Evolutionary conservation across 2,797 vertebrate species (phyloP), one percentile per base, ranked within the genome.

Genomic region (Pachyuromys duprasi): DNA sequence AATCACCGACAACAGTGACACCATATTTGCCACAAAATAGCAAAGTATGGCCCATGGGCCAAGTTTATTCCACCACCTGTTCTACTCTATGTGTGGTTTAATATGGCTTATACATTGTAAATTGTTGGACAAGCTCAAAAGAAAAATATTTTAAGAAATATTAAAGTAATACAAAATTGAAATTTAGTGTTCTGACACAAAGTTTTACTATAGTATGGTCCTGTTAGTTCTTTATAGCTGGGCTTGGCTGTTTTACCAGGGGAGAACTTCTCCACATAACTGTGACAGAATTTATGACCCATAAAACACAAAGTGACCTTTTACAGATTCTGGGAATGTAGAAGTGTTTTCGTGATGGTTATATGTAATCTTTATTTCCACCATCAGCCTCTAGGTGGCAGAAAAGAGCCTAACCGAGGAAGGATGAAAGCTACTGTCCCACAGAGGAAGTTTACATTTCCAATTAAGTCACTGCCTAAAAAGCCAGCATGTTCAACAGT

Each of bases 321-420:
- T 45, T 75, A 86, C 3, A 80, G 55, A 92, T 33, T 17, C 65
- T 28, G 2, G 20, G 70, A 36, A 55, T 11, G 33, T 31, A 2
- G 1, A 31, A 26, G 18, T 8, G 12, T 28, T 70, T 80, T 69
- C 49, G 22, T 84, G 36, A 36, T 39, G 8, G 36, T 12, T 60
- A 2, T 70, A 55, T 55, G 33, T 31, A 57, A 76, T 89, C 74
- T 72, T 39, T 87, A 89, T 55, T 92, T 93, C 49, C 2, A 60
- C 0, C 0, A 4, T 20, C 78, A 45, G 97, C 97, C 98, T 96
- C 94, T 98, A 98, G 98, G 90, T 98, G 98, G 98, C 97, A 98
- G 72, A 97, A 96, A 94, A 98, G 84, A 97, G 81, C 90, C 72
- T 97, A 78, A 89, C 55, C 67, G 39, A 9, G 33, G 2, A 80